Conservation (phyloP, 2,797 vertebrate genomes). For the Podarcis siculus region DNA sequence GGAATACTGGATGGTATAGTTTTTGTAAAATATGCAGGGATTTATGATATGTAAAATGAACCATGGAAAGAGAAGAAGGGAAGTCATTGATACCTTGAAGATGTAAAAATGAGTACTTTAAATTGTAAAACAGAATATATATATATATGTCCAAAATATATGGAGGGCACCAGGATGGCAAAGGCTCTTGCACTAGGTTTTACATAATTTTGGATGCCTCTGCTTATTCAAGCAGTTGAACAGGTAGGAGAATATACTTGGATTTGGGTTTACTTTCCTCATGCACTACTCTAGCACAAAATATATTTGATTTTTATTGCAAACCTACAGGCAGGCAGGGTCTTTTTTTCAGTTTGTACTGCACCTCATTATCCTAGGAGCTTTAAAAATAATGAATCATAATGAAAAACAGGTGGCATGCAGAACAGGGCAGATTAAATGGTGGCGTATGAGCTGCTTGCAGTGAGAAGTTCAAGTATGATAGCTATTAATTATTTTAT, state of each 20-base stretch:
- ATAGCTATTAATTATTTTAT: background rate
- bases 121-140: too few relatives aligned
- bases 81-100: too few relatives aligned
- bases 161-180: too few relatives aligned
- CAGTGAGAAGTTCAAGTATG: background rate
- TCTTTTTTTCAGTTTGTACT: background rate
- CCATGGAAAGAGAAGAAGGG: too few relatives aligned
- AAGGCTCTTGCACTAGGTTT: background rate
- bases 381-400: background rate
- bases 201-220: too few relatives aligned
- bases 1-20: too few relatives aligned
- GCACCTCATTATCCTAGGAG: background rate
- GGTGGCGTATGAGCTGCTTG: background rate
- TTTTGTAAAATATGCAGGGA: too few relatives aligned
- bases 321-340: background rate
- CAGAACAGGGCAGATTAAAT: background rate
- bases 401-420: background rate
- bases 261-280: background rate
- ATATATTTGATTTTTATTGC: background rate
- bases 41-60: too few relatives aligned
- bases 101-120: too few relatives aligned
- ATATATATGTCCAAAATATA: too few relatives aligned
- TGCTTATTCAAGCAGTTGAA: background rate
- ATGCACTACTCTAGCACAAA: background rate
- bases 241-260: background rate